Evolutionary conservation across 2,797 vertebrate species (phyloP).

Genomic region (Nannoperca obscura): DNA sequence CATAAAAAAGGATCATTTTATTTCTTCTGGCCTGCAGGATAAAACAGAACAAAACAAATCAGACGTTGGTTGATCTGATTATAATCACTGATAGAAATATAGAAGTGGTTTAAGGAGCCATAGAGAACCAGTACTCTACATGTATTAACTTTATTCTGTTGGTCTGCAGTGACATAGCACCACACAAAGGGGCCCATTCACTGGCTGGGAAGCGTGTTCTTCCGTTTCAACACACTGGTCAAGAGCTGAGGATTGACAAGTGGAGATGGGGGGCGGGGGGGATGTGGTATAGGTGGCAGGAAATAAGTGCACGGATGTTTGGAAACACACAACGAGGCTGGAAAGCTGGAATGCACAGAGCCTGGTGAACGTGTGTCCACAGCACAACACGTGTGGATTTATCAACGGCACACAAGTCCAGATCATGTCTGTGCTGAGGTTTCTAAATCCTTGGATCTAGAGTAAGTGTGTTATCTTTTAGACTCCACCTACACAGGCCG

Average conservation of each 20-base stretch:
- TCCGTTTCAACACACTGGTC: conserved; percentile 71
- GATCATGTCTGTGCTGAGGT: background rate
- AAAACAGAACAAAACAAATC: background rate
- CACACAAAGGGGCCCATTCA: conserved; percentile 82
- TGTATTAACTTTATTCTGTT: conserved; percentile 33
- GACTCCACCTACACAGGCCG: background rate
- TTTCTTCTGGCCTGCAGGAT: background rate
- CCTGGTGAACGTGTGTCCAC: conserved; percentile 43
- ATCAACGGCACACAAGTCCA: background rate
- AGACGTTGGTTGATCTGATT: background rate
- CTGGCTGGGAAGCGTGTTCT: conserved; percentile 55
- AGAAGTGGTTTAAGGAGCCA: background rate
- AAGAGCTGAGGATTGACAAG: conserved; percentile 33
- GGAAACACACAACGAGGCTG: conserved; percentile 57
- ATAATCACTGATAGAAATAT: background rate
- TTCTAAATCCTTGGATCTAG: background rate
- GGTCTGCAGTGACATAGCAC: conserved; percentile 41
- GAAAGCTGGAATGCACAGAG: conserved; percentile 48
- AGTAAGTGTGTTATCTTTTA: background rate
- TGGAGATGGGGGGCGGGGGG: conserved; percentile 6
- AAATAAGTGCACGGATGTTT: conserved; percentile 70
- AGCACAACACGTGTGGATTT: conserved; percentile 8
- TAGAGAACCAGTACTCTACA: background rate
- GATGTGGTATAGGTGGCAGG: conserved; percentile 59
- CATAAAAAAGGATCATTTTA: background rate